Conservation (phyloP, 2,797 vertebrate species). For the Myripristis murdjan region DNA sequence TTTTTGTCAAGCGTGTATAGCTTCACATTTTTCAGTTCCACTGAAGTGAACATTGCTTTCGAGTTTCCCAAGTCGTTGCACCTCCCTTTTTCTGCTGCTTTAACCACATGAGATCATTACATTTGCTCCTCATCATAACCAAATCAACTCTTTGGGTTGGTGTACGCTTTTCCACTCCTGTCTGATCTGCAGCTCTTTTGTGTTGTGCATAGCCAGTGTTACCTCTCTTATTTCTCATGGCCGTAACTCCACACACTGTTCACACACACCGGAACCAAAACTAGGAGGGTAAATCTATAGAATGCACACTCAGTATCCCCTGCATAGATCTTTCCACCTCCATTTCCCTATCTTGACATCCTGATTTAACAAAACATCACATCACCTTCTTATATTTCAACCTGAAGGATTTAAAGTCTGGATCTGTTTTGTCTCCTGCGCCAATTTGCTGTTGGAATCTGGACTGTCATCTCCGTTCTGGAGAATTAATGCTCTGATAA, state of each 20-base stretch:
- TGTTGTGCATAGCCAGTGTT: slow-evolving; percentile 42
- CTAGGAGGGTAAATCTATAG: slow-evolving; percentile 36
- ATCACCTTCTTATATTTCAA: slow-evolving; percentile 48
- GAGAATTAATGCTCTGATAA: slow-evolving; percentile 41
- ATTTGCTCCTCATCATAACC: slow-evolving; percentile 80
- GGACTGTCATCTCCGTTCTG: slow-evolving; percentile 49
- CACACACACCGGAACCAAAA: slow-evolving; percentile 37
- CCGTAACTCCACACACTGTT: slow-evolving; percentile 44
- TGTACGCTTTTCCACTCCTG: slow-evolving; percentile 59
- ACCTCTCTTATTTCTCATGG: slow-evolving; percentile 48
- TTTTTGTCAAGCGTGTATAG: slow-evolving; percentile 34
- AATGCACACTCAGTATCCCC: slow-evolving; percentile 25
- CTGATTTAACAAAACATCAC: slow-evolving; percentile 51
- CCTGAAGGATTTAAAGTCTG: slow-evolving; percentile 36
- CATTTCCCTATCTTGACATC: slow-evolving; percentile 43
- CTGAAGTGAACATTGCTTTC: not conserved
- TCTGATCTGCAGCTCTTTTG: slow-evolving; percentile 55
- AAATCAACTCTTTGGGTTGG: slow-evolving; percentile 63
- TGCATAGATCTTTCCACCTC: not conserved
- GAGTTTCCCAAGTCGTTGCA: slow-evolving; percentile 40
- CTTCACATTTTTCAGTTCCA: slow-evolving; percentile 26
- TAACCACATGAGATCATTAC: slow-evolving; percentile 80
- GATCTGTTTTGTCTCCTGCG: slow-evolving; percentile 28
- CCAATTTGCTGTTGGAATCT: slow-evolving; percentile 49
- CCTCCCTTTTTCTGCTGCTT: slow-evolving; percentile 67